phyloP scores from a whole-genome alignment of 2,113 vertebrate genomes.

The Urocolius indicus region DNA sequence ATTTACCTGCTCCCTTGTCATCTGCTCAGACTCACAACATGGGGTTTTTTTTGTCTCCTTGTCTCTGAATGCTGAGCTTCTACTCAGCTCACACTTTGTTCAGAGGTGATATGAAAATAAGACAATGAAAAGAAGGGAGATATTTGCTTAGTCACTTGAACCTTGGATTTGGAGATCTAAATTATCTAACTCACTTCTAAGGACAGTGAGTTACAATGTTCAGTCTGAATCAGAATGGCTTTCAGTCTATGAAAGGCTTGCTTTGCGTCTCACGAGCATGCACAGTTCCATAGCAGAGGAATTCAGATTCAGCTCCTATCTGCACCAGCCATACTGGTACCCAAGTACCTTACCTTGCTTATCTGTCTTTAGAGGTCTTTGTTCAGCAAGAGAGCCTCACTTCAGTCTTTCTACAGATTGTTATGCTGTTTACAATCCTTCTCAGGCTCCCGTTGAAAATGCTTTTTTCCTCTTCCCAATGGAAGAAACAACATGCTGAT shows the following conservation, averaged over 20 bases:
- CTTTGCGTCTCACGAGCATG: neutral
- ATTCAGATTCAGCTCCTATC: neutral
- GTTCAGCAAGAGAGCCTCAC: neutral
- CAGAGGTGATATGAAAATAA: neutral
- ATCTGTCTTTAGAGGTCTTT: neutral
- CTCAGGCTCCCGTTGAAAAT: neutral
- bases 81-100: neutral
- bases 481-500: conserved; percentile 25
- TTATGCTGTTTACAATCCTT: neutral
- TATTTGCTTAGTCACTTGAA: neutral
- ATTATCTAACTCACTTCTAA: neutral
- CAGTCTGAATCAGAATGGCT: neutral
- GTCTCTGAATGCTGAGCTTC: neutral
- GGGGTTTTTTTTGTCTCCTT: neutral
- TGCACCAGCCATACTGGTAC: neutral
- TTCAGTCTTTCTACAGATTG: neutral
- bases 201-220: neutral
- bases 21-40: neutral
- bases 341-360: neutral
- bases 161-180: neutral
- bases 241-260: neutral
- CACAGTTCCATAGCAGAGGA: neutral
- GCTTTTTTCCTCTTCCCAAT: neutral
- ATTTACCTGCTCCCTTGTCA: neutral
- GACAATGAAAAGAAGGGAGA: neutral